Conservation (phyloP, 2,113 vertebrate genomes). For the Illadopsis cleaveri region DNA sequence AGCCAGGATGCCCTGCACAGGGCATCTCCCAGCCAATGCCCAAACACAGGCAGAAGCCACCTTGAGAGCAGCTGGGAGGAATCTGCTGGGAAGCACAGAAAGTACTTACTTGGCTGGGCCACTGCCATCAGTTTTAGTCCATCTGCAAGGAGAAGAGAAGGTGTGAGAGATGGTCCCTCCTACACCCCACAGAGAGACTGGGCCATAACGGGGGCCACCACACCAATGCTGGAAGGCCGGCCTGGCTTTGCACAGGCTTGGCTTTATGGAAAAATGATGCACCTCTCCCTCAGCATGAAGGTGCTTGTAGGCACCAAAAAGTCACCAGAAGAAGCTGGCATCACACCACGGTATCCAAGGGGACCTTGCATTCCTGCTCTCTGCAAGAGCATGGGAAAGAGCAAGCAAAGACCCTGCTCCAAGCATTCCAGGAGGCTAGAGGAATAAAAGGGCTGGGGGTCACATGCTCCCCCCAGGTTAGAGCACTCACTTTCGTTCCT, state of each 20-base stretch:
- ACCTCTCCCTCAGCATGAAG: background rate
- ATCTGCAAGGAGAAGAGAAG: slow-evolving; percentile 37
- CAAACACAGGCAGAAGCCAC: background rate
- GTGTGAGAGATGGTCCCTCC: background rate
- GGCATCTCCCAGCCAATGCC: background rate
- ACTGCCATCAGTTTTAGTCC: slow-evolving; percentile 53
- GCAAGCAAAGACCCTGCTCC: background rate
- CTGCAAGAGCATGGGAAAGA: background rate
- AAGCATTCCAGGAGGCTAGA: background rate
- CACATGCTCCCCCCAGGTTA: background rate
- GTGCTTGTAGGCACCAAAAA: background rate
- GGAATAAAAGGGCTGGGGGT: background rate
- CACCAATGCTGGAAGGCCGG: background rate
- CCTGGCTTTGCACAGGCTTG: background rate
- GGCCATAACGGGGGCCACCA: background rate
- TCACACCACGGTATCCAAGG: background rate
- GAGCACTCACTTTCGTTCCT: slow-evolving; percentile 93
- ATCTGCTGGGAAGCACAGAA: background rate
- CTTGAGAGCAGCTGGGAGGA: rapidly evolving
- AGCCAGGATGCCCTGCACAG: background rate
- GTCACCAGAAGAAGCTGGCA: background rate
- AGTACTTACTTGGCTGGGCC: slow-evolving; percentile 60
- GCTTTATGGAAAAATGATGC: background rate
- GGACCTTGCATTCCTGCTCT: background rate
- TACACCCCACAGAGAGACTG: background rate